Conservation (phyloP, 2,797 vertebrate species). For the Chaetodon trifasciatus region DNA sequence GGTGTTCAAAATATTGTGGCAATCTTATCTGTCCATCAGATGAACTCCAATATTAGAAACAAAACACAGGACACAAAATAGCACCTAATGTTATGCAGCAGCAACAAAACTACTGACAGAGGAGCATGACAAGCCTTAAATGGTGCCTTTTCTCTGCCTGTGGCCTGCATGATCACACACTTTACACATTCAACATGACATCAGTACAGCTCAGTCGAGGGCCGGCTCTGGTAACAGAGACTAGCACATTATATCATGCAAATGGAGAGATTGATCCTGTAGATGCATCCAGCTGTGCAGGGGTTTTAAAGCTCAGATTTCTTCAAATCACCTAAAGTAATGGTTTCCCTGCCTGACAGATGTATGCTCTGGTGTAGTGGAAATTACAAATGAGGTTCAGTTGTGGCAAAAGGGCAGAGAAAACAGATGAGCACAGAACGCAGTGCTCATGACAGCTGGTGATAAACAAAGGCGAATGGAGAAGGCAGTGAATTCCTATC, state of each 20-base stretch:
- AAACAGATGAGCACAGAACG: slow-evolving; percentile 27
- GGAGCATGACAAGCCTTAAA: neutral
- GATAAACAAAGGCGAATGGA: slow-evolving; percentile 53
- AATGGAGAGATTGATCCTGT: slow-evolving; percentile 10
- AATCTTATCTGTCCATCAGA: neutral
- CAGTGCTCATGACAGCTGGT: slow-evolving; percentile 31
- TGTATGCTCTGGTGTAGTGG: slow-evolving; percentile 14
- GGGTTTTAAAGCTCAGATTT: neutral
- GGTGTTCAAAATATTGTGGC: neutral
- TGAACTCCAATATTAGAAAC: neutral
- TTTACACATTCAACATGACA: slow-evolving; percentile 17
- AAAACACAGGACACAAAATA: slow-evolving; percentile 4
- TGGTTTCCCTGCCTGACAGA: slow-evolving; percentile 13
- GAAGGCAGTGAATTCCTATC: slow-evolving; percentile 41
- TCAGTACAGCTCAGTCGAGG: neutral
- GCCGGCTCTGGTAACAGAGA: neutral
- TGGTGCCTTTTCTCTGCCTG: neutral
- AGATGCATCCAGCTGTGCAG: neutral
- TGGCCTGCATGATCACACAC: neutral
- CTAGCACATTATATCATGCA: neutral
- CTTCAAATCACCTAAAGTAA: slow-evolving; percentile 39
- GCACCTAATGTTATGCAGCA: neutral
- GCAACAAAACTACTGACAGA: neutral
- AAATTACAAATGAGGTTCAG: slow-evolving; percentile 50
- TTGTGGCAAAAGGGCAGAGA: slow-evolving; percentile 31